A percentile compares a stretch with the other conserved stretches of the same genome.
Evolutionary conservation across 2,113 vertebrate genomes (phyloP).

Genomic region (Pluvianellus socialis): DNA sequence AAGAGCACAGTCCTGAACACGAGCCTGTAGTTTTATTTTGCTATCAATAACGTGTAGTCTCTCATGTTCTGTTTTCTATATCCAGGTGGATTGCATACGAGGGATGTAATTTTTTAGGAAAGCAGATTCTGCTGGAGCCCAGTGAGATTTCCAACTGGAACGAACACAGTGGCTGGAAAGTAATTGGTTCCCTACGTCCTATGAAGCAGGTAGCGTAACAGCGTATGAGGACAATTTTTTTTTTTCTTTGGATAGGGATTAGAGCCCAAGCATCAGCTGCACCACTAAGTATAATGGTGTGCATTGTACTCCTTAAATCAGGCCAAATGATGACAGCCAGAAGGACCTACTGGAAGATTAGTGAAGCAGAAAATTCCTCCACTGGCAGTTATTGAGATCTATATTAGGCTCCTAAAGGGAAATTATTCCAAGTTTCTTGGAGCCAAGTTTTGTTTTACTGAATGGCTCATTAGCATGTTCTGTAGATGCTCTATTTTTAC

Average conservation of each 20-base stretch:
- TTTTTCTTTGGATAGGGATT: neutral
- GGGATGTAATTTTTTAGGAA: conserved; percentile 82
- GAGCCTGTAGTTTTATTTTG: neutral
- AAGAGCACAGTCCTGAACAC: neutral
- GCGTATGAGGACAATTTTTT: neutral
- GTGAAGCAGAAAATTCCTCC: neutral
- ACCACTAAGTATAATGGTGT: neutral
- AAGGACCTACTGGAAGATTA: neutral
- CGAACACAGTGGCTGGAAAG: conserved; percentile 82
- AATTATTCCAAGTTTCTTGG: neutral
- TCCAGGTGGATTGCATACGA: conserved; percentile 86
- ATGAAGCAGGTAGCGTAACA: conserved; percentile 78
- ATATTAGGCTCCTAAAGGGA: neutral
- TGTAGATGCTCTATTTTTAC: neutral
- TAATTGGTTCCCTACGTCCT: conserved; percentile 82
- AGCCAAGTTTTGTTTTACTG: neutral
- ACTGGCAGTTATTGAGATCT: neutral
- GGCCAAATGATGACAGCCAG: neutral
- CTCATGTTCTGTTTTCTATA: neutral
- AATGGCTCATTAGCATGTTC: neutral
- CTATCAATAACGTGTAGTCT: neutral
- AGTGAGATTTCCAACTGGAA: conserved; percentile 78
- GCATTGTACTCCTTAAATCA: neutral
- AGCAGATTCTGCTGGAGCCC: conserved; percentile 79
- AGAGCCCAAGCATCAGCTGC: neutral